Base-by-base conservation (phyloP, 2,113 vertebrate species). In the Octodon degus region DNA sequence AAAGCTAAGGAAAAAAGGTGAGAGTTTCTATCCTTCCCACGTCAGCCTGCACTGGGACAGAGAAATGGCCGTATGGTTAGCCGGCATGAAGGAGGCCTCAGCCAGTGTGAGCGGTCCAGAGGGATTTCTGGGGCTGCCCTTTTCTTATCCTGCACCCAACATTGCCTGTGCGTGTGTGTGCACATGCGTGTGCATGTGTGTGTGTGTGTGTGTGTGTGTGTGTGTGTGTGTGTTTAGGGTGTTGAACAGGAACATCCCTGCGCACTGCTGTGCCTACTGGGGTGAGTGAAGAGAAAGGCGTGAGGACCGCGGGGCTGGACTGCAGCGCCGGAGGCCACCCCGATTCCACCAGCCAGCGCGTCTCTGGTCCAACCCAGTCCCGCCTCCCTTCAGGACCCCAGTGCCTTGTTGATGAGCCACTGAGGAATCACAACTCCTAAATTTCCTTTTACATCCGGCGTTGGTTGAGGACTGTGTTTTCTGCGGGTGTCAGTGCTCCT, bases 141-240 rank as follows among this genome's bases (percentile, higher is more conserved):
- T 0, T 1, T 14, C 8, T 16, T 25, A 17, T 1, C 3, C 8
- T 47, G 63, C 24, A 63, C 27, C 19, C 22, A 25, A 27, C 50
- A 20, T 34, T 11, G 60, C 1, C 58, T 24, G 43, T 43, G 43
- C 6, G 43, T 43, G 43, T 43, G 43, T 43, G 43, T 43, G 40
- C 27, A 22, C 5, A 25, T 19, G 53, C 7, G 19, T 82, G 53
- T 50, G 83, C 7, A 8, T 14, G 10, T 12, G 32, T 68, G 25
- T 19, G 4, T 0, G 30, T 32, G 76, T 53, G 6, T 17, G 6
- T 32, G 16, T 9, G 43, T 43, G 43, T 43, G 43, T 43, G 43
- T 43, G 43, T 43, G 43, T 43, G 30, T 25, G 34, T 24, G 37
- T 3, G 2, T 43, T 11, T 63, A 8, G 24, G 62, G 62, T 63